Conservation (phyloP, 2,113 vertebrate species). For the Tupaia tana region DNA sequence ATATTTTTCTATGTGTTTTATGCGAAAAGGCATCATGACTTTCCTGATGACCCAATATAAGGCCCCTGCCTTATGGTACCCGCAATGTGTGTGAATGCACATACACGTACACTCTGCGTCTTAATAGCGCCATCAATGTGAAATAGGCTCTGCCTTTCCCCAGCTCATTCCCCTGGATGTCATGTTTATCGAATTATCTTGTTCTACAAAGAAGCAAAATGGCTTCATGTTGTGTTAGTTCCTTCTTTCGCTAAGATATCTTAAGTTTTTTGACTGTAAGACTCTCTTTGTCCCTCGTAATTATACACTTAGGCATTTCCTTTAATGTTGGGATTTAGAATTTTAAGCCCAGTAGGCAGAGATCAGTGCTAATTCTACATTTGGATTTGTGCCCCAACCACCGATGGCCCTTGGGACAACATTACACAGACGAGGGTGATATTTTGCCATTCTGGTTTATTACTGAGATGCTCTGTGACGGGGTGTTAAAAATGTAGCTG, state of each 20-base stretch:
- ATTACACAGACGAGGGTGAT: not conserved
- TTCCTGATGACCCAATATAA: no score
- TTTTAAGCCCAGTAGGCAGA: constrained; percentile 27
- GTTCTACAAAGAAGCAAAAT: constrained; percentile 46
- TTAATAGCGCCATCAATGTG: constrained; percentile 19
- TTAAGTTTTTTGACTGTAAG: constrained; percentile 16
- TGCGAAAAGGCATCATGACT: no score
- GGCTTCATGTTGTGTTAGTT: not conserved
- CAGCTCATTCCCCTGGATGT: not conserved
- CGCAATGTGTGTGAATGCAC: no score
- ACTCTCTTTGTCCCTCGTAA: constrained; percentile 9
- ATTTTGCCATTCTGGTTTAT: not conserved
- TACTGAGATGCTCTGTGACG: not conserved
- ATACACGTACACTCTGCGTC: not conserved
- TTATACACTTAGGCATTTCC: constrained; percentile 33
- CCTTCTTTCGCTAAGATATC: not conserved
- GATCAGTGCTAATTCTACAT: constrained; percentile 25
- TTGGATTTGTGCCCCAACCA: not conserved
- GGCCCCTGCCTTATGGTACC: no score
- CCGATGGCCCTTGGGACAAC: not conserved
- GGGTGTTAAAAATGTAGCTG: not conserved
- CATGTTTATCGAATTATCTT: constrained; percentile 48
- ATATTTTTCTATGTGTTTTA: no score
- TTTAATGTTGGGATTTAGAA: constrained; percentile 31
- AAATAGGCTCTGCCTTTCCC: constrained; percentile 8